phyloP scores from a whole-genome alignment of 1,140 invertebrate species.

The Mesaphorura yosii region DNA sequence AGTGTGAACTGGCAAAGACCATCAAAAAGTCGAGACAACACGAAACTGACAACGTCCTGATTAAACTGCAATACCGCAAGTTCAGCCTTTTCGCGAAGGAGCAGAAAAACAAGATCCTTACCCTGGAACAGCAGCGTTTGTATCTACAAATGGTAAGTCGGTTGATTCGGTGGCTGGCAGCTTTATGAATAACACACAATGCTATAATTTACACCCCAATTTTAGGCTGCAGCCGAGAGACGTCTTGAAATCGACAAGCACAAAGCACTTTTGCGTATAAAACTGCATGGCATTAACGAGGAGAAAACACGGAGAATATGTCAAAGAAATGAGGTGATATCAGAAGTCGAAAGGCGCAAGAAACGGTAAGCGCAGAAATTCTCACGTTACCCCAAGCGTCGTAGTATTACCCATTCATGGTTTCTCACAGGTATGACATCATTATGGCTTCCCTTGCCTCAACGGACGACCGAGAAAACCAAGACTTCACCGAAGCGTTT shows the following conservation, averaged over 20 bases:
- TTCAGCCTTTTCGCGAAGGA: background rate
- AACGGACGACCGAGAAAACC: conserved; percentile 40
- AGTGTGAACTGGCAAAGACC: no score
- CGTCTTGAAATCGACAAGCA: conserved; percentile 18
- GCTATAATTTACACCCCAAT: no score
- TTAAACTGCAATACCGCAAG: conserved; percentile 13
- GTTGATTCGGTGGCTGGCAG: background rate
- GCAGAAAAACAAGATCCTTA: conserved; percentile 5
- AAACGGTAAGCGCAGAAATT: no score
- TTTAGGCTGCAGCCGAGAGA: conserved; percentile 16
- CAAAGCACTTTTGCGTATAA: conserved; percentile 12
- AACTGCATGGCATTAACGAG: no score
- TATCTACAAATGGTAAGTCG: conserved; percentile 10
- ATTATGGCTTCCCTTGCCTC: conserved; percentile 33
- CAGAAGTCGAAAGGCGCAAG: no score
- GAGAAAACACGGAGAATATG: no score
- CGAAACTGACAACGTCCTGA: conserved; percentile 11
- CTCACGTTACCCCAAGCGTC: no score
- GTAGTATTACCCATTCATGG: no score
- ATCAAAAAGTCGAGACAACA: no score
- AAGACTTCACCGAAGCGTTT: conserved; percentile 48
- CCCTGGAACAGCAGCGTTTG: conserved; percentile 14
- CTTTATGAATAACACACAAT: background rate
- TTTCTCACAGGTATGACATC: conserved; percentile 32
- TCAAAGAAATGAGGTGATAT: no score